Evolutionary conservation across 92 coral and sea anemone species (phyloP), one percentile per base, ranked within the genome.

Genomic region (Paramuricea clavata): DNA sequence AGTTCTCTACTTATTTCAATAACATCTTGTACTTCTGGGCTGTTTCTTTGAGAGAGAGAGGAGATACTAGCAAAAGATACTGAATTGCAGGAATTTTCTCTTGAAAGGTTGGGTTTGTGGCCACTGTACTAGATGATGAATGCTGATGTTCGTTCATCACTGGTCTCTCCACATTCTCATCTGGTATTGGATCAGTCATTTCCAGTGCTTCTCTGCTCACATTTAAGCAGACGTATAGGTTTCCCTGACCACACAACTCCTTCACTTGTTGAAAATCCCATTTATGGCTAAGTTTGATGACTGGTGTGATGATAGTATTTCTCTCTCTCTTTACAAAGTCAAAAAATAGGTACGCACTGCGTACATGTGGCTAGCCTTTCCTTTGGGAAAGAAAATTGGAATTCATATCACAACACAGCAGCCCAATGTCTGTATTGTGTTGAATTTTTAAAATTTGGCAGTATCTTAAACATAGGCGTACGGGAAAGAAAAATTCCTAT

Each of bases 221-320:
- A 81, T 88, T 88, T 22, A 89, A 83, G 59, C 61, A 44, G 21
- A 85, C 62, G 69, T 89, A 85, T 26, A 85, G 69, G 16, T 84
- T 76, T 11, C 81, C 81, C 25, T 76, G 81, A 26, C 81, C 81
- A 76, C 81, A 76, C 39, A 76, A 27, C 41, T 76, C 64, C 34
- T 76, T 76, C 39, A 76, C 67, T 26, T 49, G 81, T 50, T 76
- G 27, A 76, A 76, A 76, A 50, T 76, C 81, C 81, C 81, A 76
- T 47, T 76, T 47, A 28, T 76, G 81, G 21, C 43, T 52, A 1
- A 19, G 39, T 33, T 76, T 76, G 65, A 76, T 39, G 7, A 76
- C 81, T 19, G 81, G 81, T 27, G 81, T 76, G 21, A 54, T 28
- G 21, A 76, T 49, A 33, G 25, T 25, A 49, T 52, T 76, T 76